Percentiles rank a stretch among this genome's conserved stretches.
Conservation (phyloP, 2,888 invertebrate species). For the Troilus luridus region DNA sequence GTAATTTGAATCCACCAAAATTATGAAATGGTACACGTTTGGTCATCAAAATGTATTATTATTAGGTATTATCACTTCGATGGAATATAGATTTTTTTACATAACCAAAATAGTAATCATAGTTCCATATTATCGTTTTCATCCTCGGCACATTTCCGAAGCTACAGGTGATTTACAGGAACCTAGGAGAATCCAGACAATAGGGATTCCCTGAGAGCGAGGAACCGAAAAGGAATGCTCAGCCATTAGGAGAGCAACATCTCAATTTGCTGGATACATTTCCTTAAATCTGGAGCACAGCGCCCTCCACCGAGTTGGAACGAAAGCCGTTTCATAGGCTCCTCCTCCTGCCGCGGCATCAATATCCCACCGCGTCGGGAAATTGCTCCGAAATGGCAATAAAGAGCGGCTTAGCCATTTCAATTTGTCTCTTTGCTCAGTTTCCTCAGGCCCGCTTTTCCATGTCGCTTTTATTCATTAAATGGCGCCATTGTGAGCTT, state of each 20-base stretch:
- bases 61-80: no score
- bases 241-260: slow-evolving; percentile 10
- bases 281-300: not conserved
- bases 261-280: slow-evolving; percentile 20
- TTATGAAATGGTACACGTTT: no score
- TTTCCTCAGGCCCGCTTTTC: not conserved
- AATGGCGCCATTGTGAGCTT: not conserved
- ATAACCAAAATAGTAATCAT: not conserved
- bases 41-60: no score
- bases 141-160: not conserved
- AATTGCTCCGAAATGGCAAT: slow-evolving; percentile 38
- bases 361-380: not conserved
- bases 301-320: not conserved
- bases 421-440: slow-evolving; percentile 29
- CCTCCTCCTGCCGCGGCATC: not conserved
- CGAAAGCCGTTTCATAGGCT: not conserved
- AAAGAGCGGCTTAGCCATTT: slow-evolving; percentile 24
- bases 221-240: slow-evolving; percentile 8
- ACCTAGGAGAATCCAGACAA: not conserved
- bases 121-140: not conserved
- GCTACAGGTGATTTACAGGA: not conserved
- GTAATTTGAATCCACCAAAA: no score
- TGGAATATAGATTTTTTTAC: no score
- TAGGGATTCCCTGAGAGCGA: not conserved
- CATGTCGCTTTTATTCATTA: not conserved